Evolutionary conservation across 2,113 vertebrate genomes (phyloP), one percentile per base, ranked within the genome.

Genomic region (Elephas maximus): DNA sequence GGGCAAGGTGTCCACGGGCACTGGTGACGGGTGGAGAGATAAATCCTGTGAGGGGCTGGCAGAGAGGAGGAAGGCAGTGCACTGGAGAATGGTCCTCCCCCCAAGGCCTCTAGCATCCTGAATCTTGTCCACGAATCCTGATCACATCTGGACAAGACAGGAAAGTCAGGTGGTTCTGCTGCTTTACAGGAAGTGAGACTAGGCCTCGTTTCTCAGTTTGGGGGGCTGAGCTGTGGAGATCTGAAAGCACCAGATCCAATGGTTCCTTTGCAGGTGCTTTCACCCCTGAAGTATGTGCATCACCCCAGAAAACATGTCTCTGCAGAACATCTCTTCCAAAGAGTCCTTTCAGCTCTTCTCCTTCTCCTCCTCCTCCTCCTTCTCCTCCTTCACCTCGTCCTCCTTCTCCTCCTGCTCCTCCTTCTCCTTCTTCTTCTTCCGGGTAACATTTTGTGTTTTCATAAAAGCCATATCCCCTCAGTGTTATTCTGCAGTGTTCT

Each of bases 371-470:
- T 21, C 71, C 26, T 69, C 24, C 73, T 30, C 41, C 73, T 37
- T 18, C n/a, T 73, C 15, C 71, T 74, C 23, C 73, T 74, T 24
- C n/a, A 9, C 24, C 65, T 67, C 26, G 3, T 67, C 30, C 65
- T 33, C 21, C 65, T 18, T 7, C 26, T 65, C 24, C 63, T 15
- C n/a, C 17, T 21, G 4, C 60, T 12, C 71, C 26, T 69, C 24
- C 73, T 30, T 24, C 73, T 37, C n/a, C n/a, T 73, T 4, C 71
- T 74, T 41, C 73, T 74, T 24, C n/a, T 74, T 37, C n/a, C 23
- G 37, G 53, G 33, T 88, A 86, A 63, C 94, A 93, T 95, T 90
- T 30, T 96, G 97, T 97, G 97, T 97, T 97, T 97, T 91, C 96
- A 45, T 67, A 53, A 89, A 93, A 97, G 97, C 94, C 96, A 63